Conservation (phyloP, 2,888 invertebrate species). For the Lasioglossum leucozonium region DNA sequence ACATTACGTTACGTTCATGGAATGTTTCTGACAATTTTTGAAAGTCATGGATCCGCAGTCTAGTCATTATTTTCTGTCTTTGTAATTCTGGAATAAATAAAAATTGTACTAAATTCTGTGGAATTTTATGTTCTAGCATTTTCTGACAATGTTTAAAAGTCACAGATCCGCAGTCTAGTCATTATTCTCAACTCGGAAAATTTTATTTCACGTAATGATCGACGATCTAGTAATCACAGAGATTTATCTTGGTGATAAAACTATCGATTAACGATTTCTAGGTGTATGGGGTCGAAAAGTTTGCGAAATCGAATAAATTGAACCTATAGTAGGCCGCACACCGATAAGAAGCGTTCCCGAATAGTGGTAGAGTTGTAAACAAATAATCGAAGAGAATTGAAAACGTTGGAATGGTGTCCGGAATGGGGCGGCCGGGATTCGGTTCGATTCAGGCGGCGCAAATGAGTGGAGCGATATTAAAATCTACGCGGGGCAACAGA, state of each 20-base stretch:
- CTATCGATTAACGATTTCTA: background rate
- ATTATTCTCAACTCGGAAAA: no score
- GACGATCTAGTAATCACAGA: background rate
- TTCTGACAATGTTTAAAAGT: no score
- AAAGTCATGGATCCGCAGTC: no score
- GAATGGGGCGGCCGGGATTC: slow-evolving; percentile 32
- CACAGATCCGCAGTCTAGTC: no score
- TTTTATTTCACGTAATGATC: background rate
- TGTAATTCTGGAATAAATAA: no score
- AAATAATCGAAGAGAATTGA: slow-evolving; percentile 44
- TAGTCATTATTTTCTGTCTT: no score
- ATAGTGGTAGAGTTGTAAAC: slow-evolving; percentile 41
- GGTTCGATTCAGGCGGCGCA: slow-evolving; percentile 54
- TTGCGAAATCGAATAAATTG: background rate
- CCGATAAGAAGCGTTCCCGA: background rate
- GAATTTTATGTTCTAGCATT: no score
- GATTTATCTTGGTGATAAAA: background rate
- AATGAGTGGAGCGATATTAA: slow-evolving; percentile 77
- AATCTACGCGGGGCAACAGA: slow-evolving; percentile 83
- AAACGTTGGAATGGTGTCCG: slow-evolving; percentile 46
- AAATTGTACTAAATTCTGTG: no score
- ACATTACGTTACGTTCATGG: no score
- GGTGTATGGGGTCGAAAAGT: background rate
- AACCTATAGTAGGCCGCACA: background rate
- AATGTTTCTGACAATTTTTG: no score